phyloP scores from a whole-genome alignment of 2,113 vertebrate genomes.

The Rissa tridactyla region DNA sequence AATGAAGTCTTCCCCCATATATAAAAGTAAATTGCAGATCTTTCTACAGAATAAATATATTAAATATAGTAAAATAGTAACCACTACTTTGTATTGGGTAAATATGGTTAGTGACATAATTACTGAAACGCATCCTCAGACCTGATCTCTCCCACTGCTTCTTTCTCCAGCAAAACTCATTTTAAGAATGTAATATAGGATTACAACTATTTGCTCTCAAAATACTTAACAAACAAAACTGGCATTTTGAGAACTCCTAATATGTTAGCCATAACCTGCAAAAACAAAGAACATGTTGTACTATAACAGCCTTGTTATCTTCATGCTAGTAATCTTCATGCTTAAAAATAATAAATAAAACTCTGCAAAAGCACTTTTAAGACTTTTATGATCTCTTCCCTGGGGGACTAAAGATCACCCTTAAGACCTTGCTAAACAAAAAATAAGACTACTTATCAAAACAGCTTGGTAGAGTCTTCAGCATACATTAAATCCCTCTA shows the following conservation, averaged over 20 bases:
- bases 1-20: background rate
- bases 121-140: background rate
- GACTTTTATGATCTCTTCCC: constrained; percentile 55
- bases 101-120: background rate
- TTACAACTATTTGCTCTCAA: constrained; percentile 67
- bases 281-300: constrained; percentile 76
- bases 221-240: constrained; percentile 73
- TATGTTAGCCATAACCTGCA: constrained; percentile 73
- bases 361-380: constrained; percentile 57
- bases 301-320: constrained; percentile 69
- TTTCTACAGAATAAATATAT: background rate
- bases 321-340: constrained; percentile 50
- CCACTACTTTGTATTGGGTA: background rate
- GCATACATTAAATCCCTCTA: constrained; percentile 37
- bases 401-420: constrained; percentile 56
- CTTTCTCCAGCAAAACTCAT: constrained; percentile 1
- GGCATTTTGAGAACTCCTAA: constrained; percentile 73
- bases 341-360: constrained; percentile 66
- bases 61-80: background rate
- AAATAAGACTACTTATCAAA: constrained; percentile 50
- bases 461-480: constrained; percentile 40
- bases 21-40: background rate
- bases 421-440: constrained; percentile 69
- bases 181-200: constrained; percentile 54
- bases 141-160: background rate